Conservation (phyloP, 1,140 invertebrate genomes). For the Drosophila funebris region DNA sequence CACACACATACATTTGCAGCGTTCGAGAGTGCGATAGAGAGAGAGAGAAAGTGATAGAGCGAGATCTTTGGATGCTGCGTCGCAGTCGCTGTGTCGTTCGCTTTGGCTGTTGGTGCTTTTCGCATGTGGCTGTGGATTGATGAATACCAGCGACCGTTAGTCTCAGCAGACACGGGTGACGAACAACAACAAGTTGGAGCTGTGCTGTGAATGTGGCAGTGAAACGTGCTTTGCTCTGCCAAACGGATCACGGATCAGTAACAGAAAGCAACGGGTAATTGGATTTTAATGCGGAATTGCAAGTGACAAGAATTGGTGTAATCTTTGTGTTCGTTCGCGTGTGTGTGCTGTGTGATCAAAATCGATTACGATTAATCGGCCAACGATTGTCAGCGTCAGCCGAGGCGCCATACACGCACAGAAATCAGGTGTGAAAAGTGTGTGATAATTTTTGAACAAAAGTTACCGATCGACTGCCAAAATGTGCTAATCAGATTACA, state of each 20-base stretch:
- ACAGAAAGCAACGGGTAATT: conserved; percentile 39
- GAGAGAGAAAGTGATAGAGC: conserved; percentile 34
- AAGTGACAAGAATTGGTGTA: conserved; percentile 22
- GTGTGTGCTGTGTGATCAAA: conserved; percentile 2
- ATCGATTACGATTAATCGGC: conserved; percentile 12
- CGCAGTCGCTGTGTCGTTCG: conserved; percentile 38
- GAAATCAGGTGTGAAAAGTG: conserved; percentile 79
- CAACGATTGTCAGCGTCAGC: neutral
- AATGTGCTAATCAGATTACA: conserved; percentile 81
- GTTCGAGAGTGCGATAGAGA: neutral
- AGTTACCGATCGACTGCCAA: conserved; percentile 50
- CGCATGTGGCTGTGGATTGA: conserved; percentile 47
- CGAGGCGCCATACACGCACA: conserved; percentile 7
- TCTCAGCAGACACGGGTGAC: conserved; percentile 81
- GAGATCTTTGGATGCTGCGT: conserved; percentile 66
- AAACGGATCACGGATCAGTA: conserved; percentile 36
- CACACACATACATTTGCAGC: neutral
- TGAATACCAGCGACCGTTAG: conserved; percentile 69
- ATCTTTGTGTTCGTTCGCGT: conserved; percentile 12
- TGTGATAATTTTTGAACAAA: conserved; percentile 74
- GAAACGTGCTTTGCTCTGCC: conserved; percentile 21
- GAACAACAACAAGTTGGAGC: conserved; percentile 80
- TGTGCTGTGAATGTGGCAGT: conserved; percentile 30
- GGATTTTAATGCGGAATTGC: conserved; percentile 26
- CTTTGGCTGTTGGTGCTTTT: conserved; percentile 43